phyloP scores from a whole-genome alignment of 30 jellyfish, hydroid and myxozoan species.

The Phacellophora camtschatica region DNA sequence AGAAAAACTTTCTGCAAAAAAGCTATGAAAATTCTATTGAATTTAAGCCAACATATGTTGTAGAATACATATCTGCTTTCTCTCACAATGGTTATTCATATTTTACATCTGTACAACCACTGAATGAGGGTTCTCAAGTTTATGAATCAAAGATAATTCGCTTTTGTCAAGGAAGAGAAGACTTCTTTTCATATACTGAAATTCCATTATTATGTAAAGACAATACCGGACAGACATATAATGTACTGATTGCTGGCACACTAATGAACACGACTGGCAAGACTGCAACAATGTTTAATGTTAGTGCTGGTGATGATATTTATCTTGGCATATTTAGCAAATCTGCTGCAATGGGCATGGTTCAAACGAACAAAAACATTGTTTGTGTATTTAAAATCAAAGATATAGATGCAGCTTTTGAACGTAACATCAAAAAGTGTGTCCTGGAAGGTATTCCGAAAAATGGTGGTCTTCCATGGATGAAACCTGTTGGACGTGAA shows the following conservation, averaged over 20 bases:
- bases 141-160: slow-evolving; percentile 35
- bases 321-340: slow-evolving; percentile 52
- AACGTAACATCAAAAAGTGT: slow-evolving; percentile 2
- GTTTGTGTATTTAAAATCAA: slow-evolving; percentile 27
- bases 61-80: slow-evolving; percentile 34
- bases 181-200: slow-evolving; percentile 32
- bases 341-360: slow-evolving; percentile 6
- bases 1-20: not conserved
- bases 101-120: slow-evolving; percentile 43
- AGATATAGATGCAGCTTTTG: slow-evolving; percentile 22
- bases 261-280: slow-evolving; percentile 33
- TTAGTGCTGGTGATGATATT: slow-evolving; percentile 30
- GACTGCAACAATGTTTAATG: slow-evolving; percentile 50
- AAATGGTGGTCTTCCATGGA: slow-evolving; percentile 55
- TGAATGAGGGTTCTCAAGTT: not conserved
- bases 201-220: slow-evolving; percentile 33
- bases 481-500: no score
- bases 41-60: not conserved
- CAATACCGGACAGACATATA: slow-evolving; percentile 11
- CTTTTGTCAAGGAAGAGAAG: not conserved
- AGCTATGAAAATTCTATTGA: not conserved
- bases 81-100: not conserved
- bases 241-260: slow-evolving; percentile 38
- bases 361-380: slow-evolving; percentile 27
- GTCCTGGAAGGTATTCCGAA: slow-evolving; percentile 15